phyloP scores from a whole-genome alignment of 1,140 invertebrate genomes.

The Chironomus tepperi region DNA sequence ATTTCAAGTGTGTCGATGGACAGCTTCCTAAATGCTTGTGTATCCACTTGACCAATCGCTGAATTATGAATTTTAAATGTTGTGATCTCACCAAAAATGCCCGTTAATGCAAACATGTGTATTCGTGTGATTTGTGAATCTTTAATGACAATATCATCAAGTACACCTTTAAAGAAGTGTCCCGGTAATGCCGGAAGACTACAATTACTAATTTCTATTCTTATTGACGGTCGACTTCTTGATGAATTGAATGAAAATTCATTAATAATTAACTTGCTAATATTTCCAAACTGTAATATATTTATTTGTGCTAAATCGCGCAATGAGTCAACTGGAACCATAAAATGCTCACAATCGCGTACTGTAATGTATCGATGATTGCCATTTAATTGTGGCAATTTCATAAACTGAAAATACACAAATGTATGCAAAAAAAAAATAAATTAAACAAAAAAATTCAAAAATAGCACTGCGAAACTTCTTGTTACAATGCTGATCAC shows the following conservation, averaged over 20 bases:
- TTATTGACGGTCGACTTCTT: slow-evolving; percentile 21
- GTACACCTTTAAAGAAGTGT: slow-evolving; percentile 57
- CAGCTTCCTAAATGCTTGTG: slow-evolving; percentile 71
- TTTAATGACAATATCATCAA: slow-evolving; percentile 56
- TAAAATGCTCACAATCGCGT: not conserved
- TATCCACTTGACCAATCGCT: slow-evolving; percentile 49
- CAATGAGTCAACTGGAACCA: not conserved
- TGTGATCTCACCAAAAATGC: slow-evolving; percentile 46
- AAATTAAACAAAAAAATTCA: too few relatives aligned
- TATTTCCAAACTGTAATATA: not conserved
- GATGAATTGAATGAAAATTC: slow-evolving; percentile 15
- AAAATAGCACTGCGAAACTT: too few relatives aligned
- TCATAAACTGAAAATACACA: not conserved
- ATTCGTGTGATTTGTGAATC: slow-evolving; percentile 51
- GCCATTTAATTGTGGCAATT: not conserved
- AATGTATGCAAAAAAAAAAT: too few relatives aligned
- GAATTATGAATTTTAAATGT: slow-evolving; percentile 47
- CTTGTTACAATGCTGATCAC: too few relatives aligned
- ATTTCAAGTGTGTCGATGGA: slow-evolving; percentile 53
- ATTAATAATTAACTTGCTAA: not conserved
- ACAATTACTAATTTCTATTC: slow-evolving; percentile 21
- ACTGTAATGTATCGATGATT: not conserved
- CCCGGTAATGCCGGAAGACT: slow-evolving; percentile 42
- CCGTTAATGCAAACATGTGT: slow-evolving; percentile 63
- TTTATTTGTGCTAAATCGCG: not conserved